Conservation (phyloP, 2,888 invertebrate genomes). For the Rhabditoides inermis region DNA sequence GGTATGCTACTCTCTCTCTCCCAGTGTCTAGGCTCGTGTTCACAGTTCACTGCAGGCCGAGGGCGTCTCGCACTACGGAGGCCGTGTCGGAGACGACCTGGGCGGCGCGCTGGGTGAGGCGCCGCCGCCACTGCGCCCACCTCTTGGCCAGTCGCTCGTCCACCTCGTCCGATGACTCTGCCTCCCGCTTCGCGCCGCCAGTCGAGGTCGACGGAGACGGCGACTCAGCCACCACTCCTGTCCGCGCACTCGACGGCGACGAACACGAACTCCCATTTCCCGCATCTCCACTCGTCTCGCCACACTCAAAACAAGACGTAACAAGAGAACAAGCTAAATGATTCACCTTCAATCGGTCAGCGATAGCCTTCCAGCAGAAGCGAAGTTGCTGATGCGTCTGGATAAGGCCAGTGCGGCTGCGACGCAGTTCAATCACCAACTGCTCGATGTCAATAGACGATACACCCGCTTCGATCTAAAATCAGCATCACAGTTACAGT, state of each 20-base stretch:
- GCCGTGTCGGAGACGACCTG: too few species aligned
- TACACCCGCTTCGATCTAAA: neutral
- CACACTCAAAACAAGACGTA: neutral
- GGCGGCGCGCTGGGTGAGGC: too few species aligned
- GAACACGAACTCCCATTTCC: neutral
- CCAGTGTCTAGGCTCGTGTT: too few species aligned
- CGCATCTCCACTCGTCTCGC: neutral
- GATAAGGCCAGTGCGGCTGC: too few species aligned
- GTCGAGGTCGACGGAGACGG: neutral
- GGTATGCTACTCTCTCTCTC: too few species aligned
- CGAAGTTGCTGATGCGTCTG: neutral
- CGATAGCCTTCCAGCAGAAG: constrained; percentile 9
- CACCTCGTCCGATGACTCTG: constrained; percentile 7
- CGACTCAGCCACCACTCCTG: neutral
- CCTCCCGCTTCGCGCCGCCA: constrained; percentile 4
- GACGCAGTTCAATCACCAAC: too few species aligned
- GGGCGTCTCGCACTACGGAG: too few species aligned
- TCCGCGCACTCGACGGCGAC: too few species aligned
- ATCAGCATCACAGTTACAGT: constrained; percentile 1
- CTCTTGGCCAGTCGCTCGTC: constrained; percentile 9
- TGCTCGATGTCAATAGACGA: too few species aligned
- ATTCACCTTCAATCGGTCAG: constrained; percentile 6
- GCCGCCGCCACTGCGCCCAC: too few species aligned
- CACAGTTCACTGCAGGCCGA: too few species aligned
- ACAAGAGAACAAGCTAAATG: neutral